Evolutionary conservation across 2,888 invertebrate species (phyloP).

Genomic region (Nipponacmea schrenckii): DNA sequence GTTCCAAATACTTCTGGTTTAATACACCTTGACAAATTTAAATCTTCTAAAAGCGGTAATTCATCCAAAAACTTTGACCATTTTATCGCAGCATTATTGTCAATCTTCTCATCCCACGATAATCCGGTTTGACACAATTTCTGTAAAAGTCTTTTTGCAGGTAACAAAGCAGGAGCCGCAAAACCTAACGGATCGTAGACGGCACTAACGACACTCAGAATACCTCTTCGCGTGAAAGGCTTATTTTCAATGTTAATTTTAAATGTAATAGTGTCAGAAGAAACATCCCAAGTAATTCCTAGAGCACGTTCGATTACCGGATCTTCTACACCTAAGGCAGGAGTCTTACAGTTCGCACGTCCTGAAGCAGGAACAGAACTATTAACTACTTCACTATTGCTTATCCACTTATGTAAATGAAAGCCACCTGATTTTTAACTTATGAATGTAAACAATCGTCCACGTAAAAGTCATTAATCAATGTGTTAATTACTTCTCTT

Average conservation of each 20-base stretch:
- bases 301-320: slow-evolving; percentile 25
- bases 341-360: slow-evolving; percentile 5
- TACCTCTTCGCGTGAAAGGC: slow-evolving; percentile 30
- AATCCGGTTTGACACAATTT: slow-evolving; percentile 24
- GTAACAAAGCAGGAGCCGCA: slow-evolving; percentile 27
- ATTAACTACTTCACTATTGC: slow-evolving; percentile 23
- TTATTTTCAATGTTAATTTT: slow-evolving; percentile 24
- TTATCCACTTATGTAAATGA: slow-evolving; percentile 25
- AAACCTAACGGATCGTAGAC: slow-evolving; percentile 38
- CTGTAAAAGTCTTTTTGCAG: slow-evolving; percentile 32
- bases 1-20: slow-evolving; percentile 15
- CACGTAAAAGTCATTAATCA: slow-evolving; percentile 28
- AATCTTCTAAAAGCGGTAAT: slow-evolving; percentile 23
- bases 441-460: slow-evolving; percentile 20
- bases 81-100: slow-evolving; percentile 8
- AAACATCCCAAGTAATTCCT: slow-evolving; percentile 32
- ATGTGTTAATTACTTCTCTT: too few relatives aligned
- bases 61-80: slow-evolving; percentile 33
- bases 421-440: slow-evolving; percentile 27
- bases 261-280: slow-evolving; percentile 27
- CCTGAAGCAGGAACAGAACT: slow-evolving; percentile 20
- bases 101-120: slow-evolving; percentile 34
- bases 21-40: slow-evolving; percentile 29
- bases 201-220: slow-evolving; percentile 33
- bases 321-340: slow-evolving; percentile 1